These are phyloP conservation scores for Argyrosomus japonicus DNA, from an alignment of 2,113 vertebrate species.

Conservation along the genomic window DNA sequence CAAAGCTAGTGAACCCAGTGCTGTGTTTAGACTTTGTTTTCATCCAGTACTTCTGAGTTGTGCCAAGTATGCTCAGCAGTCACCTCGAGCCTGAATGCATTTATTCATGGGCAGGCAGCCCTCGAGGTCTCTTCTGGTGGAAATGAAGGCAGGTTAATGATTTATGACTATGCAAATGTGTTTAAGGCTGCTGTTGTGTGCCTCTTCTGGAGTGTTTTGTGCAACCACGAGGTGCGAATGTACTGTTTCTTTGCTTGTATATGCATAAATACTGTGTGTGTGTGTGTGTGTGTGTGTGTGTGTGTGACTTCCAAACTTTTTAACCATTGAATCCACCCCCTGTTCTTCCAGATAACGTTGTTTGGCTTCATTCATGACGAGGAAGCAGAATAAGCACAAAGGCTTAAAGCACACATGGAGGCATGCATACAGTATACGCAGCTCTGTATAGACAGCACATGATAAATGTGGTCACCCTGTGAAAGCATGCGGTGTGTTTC, in stretches of 20 bases:
- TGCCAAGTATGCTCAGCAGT: conserved; percentile 3
- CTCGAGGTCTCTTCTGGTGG: neutral
- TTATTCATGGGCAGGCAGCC: conserved; percentile 28
- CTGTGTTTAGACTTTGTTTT: neutral
- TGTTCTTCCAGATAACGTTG: neutral
- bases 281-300: neutral
- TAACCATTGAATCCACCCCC: neutral
- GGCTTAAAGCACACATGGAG: no score
- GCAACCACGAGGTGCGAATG: no score
- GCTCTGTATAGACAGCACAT: conserved; percentile 23
- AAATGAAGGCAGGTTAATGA: conserved; percentile 29
- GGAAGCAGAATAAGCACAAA: no score
- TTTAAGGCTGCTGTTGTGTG: conserved; percentile 29
- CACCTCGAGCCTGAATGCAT: conserved; percentile 5
- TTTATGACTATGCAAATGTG: conserved; percentile 46
- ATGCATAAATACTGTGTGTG: neutral
- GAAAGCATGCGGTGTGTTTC: conserved; percentile 1
- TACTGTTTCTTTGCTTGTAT: neutral
- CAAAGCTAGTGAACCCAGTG: no score
- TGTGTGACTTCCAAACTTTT: neutral
- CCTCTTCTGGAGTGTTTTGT: neutral
- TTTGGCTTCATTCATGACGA: neutral
- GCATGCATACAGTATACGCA: neutral
- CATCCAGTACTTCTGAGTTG: neutral
- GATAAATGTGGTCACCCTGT: conserved; percentile 12